Evolutionary conservation across 1,140 invertebrate species (phyloP).

Genomic region (Babylonia areolata): DNA sequence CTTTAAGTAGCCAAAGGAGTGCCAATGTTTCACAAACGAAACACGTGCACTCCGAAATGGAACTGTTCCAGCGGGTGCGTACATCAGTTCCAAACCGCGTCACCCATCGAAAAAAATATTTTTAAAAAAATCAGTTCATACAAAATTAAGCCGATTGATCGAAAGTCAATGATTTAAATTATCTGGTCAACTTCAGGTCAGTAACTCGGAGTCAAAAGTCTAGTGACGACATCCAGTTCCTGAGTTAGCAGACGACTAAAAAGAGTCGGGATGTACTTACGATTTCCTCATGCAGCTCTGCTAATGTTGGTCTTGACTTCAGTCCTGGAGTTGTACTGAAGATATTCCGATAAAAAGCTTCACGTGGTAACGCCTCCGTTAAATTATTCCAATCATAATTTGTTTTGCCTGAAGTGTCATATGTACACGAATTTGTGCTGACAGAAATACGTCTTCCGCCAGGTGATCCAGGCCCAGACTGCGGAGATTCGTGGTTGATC

Average conservation of each 20-base stretch:
- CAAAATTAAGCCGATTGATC: no score
- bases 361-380: constrained; percentile 90
- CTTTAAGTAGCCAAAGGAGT: no score
- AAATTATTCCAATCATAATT: constrained; percentile 92
- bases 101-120: no score
- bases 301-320: constrained; percentile 91
- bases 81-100: no score
- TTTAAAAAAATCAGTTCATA: no score
- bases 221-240: no score
- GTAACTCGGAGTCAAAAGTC: no score
- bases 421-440: constrained; percentile 69
- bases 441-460: constrained; percentile 48
- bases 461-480: constrained; percentile 33
- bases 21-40: no score
- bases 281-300: constrained; percentile 89
- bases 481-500: constrained; percentile 13
- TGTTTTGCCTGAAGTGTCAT: constrained; percentile 86
- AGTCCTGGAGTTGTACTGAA: constrained; percentile 88
- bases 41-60: no score
- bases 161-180: no score
- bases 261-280: constrained; percentile 43
- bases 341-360: constrained; percentile 96
- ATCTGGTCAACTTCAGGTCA: no score
- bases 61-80: no score
- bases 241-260: constrained; percentile 35